Conservation (phyloP, 2,797 vertebrate genomes). For the Poeciliopsis infans region DNA sequence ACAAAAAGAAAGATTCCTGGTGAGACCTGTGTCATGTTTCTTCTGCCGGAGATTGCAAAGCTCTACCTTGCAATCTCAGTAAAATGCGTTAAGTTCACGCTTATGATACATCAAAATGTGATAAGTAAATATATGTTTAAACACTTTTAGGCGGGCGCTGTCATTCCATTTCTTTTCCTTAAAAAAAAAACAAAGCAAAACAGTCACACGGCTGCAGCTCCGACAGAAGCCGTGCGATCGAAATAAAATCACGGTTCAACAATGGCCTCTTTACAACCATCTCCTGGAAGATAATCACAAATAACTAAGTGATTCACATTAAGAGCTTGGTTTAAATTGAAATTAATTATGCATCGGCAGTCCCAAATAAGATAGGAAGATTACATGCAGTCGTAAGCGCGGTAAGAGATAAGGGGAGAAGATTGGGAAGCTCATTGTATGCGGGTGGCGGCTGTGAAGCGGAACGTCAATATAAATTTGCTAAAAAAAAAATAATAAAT, state of each 20-base stretch:
- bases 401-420: conserved; percentile 60
- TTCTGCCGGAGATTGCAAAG: background rate
- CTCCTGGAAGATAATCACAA: conserved; percentile 53
- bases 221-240: conserved; percentile 23
- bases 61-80: background rate
- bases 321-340: conserved; percentile 73
- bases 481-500: conserved; percentile 39
- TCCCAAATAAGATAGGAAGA: conserved; percentile 75
- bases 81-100: background rate
- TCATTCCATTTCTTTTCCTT: background rate
- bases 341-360: conserved; percentile 80
- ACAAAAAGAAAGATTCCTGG: background rate
- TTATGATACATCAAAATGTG: background rate
- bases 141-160: background rate
- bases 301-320: conserved; percentile 66
- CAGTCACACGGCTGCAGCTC: conserved; percentile 33
- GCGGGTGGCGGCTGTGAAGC: conserved; percentile 63
- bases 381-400: conserved; percentile 56
- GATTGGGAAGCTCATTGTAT: conserved; percentile 65
- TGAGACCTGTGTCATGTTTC: background rate
- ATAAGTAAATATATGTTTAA: background rate
- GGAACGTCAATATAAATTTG: conserved; percentile 69
- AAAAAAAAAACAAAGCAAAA: background rate
- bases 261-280: conserved; percentile 37
- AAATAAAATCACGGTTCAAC: conserved; percentile 55